These are phyloP conservation scores for Colossoma macropomum DNA, from an alignment of 2,113 vertebrate species.

Conservation along the genomic window DNA sequence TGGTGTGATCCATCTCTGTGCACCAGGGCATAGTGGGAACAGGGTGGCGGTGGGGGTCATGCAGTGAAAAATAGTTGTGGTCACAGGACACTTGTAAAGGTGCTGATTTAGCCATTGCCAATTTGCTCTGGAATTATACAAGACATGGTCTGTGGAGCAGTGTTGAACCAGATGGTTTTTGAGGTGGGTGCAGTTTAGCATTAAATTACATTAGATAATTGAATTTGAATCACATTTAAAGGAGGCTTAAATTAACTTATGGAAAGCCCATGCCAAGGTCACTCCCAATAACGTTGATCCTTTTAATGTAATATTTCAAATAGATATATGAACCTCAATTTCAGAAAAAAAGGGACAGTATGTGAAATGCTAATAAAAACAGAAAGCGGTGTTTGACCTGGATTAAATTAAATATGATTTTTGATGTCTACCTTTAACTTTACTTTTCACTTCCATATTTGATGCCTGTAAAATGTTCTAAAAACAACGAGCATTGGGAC, in stretches of 20 bases:
- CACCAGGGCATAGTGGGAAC: constrained; percentile 10
- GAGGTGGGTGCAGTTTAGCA: constrained; percentile 5
- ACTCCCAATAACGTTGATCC: background rate
- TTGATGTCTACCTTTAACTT: no score
- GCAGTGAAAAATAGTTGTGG: constrained; percentile 20
- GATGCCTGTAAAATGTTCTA: no score
- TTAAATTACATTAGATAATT: constrained; percentile 2
- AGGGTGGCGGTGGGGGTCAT: background rate
- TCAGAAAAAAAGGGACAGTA: no score
- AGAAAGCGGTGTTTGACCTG: no score
- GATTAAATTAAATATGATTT: no score
- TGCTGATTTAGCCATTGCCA: constrained; percentile 1
- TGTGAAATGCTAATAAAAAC: no score
- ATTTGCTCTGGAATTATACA: constrained; percentile 15
- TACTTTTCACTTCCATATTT: no score
- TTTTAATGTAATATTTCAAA: background rate
- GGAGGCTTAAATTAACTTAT: background rate
- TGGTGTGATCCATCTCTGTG: constrained; percentile 49
- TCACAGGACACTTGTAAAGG: constrained; percentile 21
- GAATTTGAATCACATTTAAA: constrained; percentile 8
- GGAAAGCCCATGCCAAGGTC: background rate
- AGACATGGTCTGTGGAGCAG: background rate
- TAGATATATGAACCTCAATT: background rate
- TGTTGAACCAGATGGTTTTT: constrained; percentile 8
- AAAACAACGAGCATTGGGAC: no score